phyloP scores from a whole-genome alignment of 2,113 vertebrate species.

The Microcebus ravelobensis region DNA sequence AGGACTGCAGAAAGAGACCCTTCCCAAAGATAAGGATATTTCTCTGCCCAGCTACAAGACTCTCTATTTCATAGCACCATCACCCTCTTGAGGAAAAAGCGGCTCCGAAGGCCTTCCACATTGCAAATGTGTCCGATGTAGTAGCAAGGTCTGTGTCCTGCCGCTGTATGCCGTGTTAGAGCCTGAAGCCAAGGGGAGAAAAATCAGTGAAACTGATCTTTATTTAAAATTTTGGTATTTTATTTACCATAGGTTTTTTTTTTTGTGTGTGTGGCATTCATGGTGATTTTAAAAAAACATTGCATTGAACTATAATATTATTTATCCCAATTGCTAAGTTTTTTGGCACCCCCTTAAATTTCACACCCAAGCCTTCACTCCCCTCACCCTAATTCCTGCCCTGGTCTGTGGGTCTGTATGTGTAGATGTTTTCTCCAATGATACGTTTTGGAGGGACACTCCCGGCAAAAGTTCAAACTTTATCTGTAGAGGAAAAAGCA shows the following conservation, averaged over 20 bases:
- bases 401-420: neutral
- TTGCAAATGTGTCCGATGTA: neutral
- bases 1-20: neutral
- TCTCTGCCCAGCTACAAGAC: neutral
- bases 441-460: constrained; percentile 60
- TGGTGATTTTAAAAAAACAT: neutral
- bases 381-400: neutral
- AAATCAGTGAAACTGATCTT: neutral
- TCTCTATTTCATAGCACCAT: neutral
- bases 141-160: fast-evolving
- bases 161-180: fast-evolving
- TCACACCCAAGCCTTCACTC: neutral
- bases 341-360: neutral
- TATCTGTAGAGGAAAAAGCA: constrained; percentile 65
- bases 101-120: too few species aligned
- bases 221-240: neutral
- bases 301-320: neutral
- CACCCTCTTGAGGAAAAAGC: neutral
- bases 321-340: neutral
- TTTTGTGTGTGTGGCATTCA: neutral
- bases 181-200: neutral
- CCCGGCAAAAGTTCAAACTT: constrained; percentile 66
- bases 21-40: neutral
- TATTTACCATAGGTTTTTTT: neutral
- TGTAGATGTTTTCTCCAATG: constrained; percentile 42